Conservation (phyloP, 2,113 vertebrate genomes). For the Mirounga angustirostris region DNA sequence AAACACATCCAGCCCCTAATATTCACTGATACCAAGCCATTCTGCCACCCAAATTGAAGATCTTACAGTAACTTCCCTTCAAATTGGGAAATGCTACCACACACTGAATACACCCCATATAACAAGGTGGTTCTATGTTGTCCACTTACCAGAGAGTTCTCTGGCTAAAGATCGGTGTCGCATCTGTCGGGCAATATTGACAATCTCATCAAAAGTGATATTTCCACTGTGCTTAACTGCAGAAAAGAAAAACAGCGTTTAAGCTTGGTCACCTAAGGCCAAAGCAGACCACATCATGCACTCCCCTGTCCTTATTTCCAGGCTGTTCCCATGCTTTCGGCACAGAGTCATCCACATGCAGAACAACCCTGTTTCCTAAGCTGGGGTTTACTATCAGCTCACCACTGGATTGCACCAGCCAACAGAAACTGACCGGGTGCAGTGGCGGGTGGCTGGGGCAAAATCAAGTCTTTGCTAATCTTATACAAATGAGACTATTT, state of each 20-base stretch:
- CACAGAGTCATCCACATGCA: slow-evolving; percentile 70
- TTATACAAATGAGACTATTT: neutral
- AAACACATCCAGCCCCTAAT: neutral
- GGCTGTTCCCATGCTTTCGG: slow-evolving; percentile 72
- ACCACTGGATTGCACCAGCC: slow-evolving; percentile 76
- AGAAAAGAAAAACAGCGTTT: neutral
- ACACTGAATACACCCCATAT: accelerated
- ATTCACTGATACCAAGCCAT: neutral
- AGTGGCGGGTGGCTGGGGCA: slow-evolving; percentile 70
- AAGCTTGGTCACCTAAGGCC: accelerated
- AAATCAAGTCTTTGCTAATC: neutral
- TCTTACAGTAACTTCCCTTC: neutral
- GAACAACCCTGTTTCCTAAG: slow-evolving; percentile 74
- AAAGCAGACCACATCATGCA: accelerated
- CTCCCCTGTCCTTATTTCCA: accelerated
- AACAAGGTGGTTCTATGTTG: no score
- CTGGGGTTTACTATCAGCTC: slow-evolving; percentile 76
- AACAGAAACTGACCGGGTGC: slow-evolving; percentile 32
- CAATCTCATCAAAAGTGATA: slow-evolving; percentile 93
- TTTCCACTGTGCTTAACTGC: slow-evolving; percentile 97
- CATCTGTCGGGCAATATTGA: slow-evolving; percentile 95
- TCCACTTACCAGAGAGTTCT: slow-evolving; percentile 93
- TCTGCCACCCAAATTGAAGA: neutral
- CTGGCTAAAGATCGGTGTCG: slow-evolving; percentile 94
- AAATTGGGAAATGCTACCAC: neutral